Base-by-base conservation (phyloP, 2,888 invertebrate genomes). In the Lithophane ornitopus region DNA sequence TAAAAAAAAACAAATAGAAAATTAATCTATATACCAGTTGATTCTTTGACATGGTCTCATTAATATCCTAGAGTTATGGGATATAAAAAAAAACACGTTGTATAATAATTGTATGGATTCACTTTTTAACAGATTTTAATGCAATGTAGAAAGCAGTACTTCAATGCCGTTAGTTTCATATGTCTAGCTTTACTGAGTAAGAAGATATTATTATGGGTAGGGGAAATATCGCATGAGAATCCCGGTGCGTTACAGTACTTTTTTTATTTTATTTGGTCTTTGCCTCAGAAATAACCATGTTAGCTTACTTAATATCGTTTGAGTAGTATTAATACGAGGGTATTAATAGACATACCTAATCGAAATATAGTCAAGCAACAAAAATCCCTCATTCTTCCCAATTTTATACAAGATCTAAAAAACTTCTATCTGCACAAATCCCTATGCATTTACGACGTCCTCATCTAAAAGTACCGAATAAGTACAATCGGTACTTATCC, bases 401-500 rank as follows among this genome's bases (percentile, higher is more conserved):
- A 26, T 11, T 66, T 67, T 12, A 28, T n/a, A 59, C 12, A 34
- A 59, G 26, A 39, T n/a, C 7, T 11, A 28, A 28, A 46, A 2
- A 22, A 22, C 3, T 19, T 22, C 3, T 19, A n/a, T 8, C 9
- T n/a, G 9, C 8, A 44, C 14, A 11, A 46, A 52, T 28, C 16
- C 12, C 6, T 28, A 52, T 58, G 61, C 72, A 6, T 78, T 67
- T 41, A 58, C 52, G 41, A 56, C 19, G 19, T 52, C 19, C 46
- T 49, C 70, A 46, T 67, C 46, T 41, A 9, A 66, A 19, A 56
- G 28, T 65, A 61, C 71, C 56, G 46, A 59, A 58, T 58, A 39
- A 76, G 70, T 68, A 77, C 72, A 72, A 84, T 77, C 28, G 61
- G 49, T 66, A 75, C 81, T 74, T 80, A 74, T 74, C 67, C 67